These are phyloP conservation scores for Heliconius sara DNA, from an alignment of 2,888 invertebrate species.

Conservation along the genomic window DNA sequence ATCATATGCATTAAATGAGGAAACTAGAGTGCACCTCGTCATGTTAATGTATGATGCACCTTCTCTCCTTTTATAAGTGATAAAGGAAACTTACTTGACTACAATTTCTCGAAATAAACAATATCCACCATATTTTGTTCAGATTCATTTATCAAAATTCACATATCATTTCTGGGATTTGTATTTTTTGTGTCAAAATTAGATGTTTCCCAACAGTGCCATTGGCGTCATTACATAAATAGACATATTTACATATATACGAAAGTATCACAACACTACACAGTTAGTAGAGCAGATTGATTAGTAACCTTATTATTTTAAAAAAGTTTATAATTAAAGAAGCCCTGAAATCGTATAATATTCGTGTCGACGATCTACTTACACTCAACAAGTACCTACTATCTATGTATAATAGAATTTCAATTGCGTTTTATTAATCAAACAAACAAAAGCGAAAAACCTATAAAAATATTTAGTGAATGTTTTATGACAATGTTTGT, in stretches of 20 bases:
- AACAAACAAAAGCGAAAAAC: background rate
- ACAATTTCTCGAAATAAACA: background rate
- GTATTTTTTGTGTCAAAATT: background rate
- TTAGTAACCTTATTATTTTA: background rate
- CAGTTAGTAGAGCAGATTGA: background rate
- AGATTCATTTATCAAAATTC: background rate
- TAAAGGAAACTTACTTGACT: no score
- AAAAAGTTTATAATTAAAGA: slow-evolving; percentile 2
- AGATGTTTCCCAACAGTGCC: background rate
- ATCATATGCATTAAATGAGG: background rate
- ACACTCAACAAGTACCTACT: background rate
- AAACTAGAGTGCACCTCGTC: background rate
- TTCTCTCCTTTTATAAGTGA: no score
- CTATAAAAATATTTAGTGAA: background rate
- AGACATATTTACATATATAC: background rate
- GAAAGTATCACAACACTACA: background rate
- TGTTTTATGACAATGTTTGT: background rate
- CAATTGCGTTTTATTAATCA: background rate
- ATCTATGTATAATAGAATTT: background rate
- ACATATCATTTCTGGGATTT: background rate
- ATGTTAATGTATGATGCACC: background rate
- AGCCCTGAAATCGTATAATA: slow-evolving; percentile 1
- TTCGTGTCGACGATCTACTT: slow-evolving; percentile 24
- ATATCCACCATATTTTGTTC: background rate
- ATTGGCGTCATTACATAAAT: background rate